Evolutionary conservation across 2,888 invertebrate species (phyloP), one percentile per base, ranked within the genome.

Genomic region (Selenia dentaria): DNA sequence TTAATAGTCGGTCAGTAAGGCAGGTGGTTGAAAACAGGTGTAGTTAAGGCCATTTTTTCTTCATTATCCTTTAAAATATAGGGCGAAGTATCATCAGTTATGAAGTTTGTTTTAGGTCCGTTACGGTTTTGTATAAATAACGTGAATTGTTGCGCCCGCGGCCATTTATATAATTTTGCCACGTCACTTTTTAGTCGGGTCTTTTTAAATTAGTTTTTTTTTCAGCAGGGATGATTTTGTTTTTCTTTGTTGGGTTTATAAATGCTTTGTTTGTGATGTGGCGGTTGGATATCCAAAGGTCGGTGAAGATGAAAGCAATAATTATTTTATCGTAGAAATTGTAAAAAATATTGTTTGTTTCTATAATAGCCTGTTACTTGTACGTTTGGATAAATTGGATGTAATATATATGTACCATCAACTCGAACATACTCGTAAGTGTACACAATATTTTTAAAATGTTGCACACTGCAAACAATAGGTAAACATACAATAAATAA

Each of bases 341-440:
- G n/a, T n/a, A n/a, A n/a, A n/a, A n/a, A n/a, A 77, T 79, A 83
- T 79, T 89, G 87, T 89, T 90, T 89, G 90, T 89, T 90, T 89
- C 81, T 87, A 79, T 89, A 89, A 90, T 88, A 83, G 87, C 81
- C 75, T 79, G 65, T 78, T 72, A 63, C 76, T 74, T 70, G 76
- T 76, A 65, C 65, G 67, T 68, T 71, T 73, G 79, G 73, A 83
- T 86, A 85, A 83, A 83, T 87, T 83, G 82, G 68, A 51, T 62
- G 49, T 53, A 53, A 62, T 79, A 78, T 79, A n/a, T n/a, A n/a
- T n/a, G n/a, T n/a, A n/a, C n/a, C n/a, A n/a, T n/a, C n/a, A n/a
- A n/a, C n/a, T n/a, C n/a, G n/a, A n/a, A n/a, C n/a, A 5, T 18
- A 5, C 5, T 18, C 4, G 2, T 2, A 16, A 6, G 6, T 18